Evolutionary conservation across 2,797 vertebrate genomes (phyloP), one percentile per base, ranked within the genome.

Genomic region (Falco naumanni): DNA sequence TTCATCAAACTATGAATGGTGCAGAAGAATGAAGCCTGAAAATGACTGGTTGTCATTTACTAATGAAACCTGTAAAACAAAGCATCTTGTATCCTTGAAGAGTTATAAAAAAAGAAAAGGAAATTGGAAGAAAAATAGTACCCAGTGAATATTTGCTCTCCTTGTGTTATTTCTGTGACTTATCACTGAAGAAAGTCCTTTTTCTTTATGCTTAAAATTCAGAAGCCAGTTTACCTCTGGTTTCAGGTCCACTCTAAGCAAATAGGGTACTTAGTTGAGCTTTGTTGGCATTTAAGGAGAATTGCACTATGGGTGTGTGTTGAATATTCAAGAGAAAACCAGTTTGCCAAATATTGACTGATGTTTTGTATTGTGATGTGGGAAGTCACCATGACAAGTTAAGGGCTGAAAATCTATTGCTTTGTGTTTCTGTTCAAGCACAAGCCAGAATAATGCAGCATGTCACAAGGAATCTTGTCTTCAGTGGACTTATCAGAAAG

Each of bases 201-300:
- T 69, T 57, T n/a, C 56, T 89, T 83, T 64, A 39, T 68, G 54
- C 41, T 81, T 95, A 72, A 81, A 88, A 88, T 88, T 90, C 90
- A 89, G 59, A 82, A 81, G 34, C 10, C 33, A 57, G 43, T 88
- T 94, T 90, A 25, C 29, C 43, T 93, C 59, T 3, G 2, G 14
- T 91, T 78, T 81, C 85, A 90, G 69, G 61, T 83, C 83, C 33
- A 33, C 33, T 75, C 24, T 88, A 86, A 91, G 65, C 69, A 94
- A 93, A 91, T 34, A 90, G 17, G 37, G 26, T 66, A 65, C 48
- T 78, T 92, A 69, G 50, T 29, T 86, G 81, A 93, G 57, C 81
- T 94, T 79, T 76, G 51, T 59, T 96, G 87, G 39, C 85, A 88
- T 92, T 93, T 93, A 81, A 45, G 31, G 59, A 61, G 48, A 88